Evolutionary conservation across 2,888 invertebrate genomes (phyloP), one percentile per base, ranked within the genome.

Genomic region (Drosophila hamatofila): DNA sequence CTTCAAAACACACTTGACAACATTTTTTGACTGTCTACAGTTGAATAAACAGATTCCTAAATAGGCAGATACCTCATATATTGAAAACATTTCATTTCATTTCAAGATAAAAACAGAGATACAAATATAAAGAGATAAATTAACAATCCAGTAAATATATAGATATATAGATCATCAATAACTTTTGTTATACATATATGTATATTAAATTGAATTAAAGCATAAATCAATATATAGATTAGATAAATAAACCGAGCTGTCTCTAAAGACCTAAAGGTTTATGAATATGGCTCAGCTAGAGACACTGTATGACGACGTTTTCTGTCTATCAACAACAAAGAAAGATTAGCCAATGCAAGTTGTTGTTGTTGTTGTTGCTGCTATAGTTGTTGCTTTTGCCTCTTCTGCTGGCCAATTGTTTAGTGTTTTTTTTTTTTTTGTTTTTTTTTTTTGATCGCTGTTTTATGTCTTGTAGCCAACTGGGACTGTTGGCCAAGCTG

Each of bases 321-420:
- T 58, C 44, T 69, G 88, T 83, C 74, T 72, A 72, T 86, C 68
- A 76, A 86, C 76, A 62, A 72, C 58, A 35, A 35, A 18, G 62
- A 62, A 57, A 81, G 88, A 89, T 83, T 89, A 68, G 88, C 89
- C 83, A 83, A 89, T 87, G 82, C 65, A 69, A 78, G 35, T 58
- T 49, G 57, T 30, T 61, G 64, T 51, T 14, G 55, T 21, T 75
- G 61, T 51, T 70, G 83, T 42, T n/a, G 60, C 6, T 42, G 55
- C 8, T 48, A 35, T 18, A 41, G 46, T 0, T 33, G 39, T 42
- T n/a, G 55, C 25, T 67, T 59, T 56, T 75, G 83, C 81, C 68
- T 72, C 82, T 82, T 88, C 81, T 80, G 88, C 81, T 80, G 52
- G 80, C 64, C 72, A 80, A 67, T 79, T 73, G 82, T 72, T 66